phyloP scores from a whole-genome alignment of 2,797 vertebrate species.

The Acipenser ruthenus region DNA sequence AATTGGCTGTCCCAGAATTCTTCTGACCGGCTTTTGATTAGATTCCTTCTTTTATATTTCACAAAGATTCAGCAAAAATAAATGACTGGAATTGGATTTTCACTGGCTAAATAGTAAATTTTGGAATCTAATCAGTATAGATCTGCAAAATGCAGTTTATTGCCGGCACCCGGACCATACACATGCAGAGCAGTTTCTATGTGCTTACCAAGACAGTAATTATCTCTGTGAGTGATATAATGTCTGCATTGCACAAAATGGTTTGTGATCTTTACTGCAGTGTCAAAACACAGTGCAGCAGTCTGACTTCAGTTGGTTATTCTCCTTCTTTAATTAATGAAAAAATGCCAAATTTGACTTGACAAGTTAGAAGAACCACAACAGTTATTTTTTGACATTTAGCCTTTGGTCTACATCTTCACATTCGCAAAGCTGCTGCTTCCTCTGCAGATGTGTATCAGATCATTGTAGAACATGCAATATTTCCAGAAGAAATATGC shows the following conservation, averaged over 20 bases:
- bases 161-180: not conserved
- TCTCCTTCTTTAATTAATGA: slow-evolving; percentile 1
- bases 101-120: not conserved
- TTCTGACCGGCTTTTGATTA: not conserved
- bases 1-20: slow-evolving; percentile 1
- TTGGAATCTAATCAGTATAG: not conserved
- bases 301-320: not conserved
- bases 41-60: not conserved
- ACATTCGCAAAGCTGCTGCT: not conserved
- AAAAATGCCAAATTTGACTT: not conserved
- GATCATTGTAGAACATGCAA: not conserved
- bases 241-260: not conserved
- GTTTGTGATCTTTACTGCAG: not conserved
- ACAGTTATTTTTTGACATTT: slow-evolving; percentile 6
- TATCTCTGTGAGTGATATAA: not conserved
- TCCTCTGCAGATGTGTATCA: not conserved
- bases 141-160: not conserved
- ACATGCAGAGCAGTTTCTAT: slow-evolving; percentile 2
- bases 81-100: not conserved
- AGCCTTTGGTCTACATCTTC: not conserved
- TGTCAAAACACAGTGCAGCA: not conserved
- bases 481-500: not conserved
- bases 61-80: slow-evolving; percentile 1
- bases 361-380: not conserved
- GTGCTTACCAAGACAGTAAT: not conserved